Base-by-base conservation (phyloP, 1,140 invertebrate genomes). In the Bactericera cockerelli region DNA sequence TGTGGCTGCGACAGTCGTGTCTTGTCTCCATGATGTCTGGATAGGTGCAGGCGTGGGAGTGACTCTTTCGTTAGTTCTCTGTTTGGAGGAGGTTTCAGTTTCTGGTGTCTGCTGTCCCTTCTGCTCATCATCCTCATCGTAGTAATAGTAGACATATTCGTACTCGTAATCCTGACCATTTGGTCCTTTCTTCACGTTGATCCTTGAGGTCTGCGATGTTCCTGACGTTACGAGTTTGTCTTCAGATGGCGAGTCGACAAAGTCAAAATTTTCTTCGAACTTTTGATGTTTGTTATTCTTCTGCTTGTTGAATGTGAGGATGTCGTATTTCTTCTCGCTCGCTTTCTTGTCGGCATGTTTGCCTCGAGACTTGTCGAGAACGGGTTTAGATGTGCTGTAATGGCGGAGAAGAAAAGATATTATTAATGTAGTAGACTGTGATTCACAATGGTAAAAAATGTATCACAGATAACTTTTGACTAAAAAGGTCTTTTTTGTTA, bases 111-210 rank as follows among this genome's bases (percentile, higher is more conserved):
- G 53, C 42, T 62, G 54, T 1, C 14, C 55, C 38, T 36, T 59
- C 1, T 57, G 39, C 11, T 55, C 57, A 55, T 81, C 80, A 61
- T 88, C 86, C 58, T 89, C 86, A 63, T 89, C 86, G 61, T 90
- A 88, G 65, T 92, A 91, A 68, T 92, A 92, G 66, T 92, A 92
- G 19, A 90, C 84, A 64, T 92, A 92, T 68, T 90, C 88, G 68
- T 90, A 91, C 70, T 92, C 88, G 66, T 92, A 90, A 65, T 91
- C 87, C 71, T 89, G 83, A 2, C 88, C 88, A 66, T 89, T 89
- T n/a, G 86, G 86, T 24, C 85, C 87, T 70, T 89, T 90, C 65
- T 90, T 89, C 26, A 89, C 82, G 76, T 89, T 79, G 61, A 86
- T 83, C 61, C 82, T 70, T 1, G 82, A 83, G 33, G 70, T 67